Evolutionary conservation across 2,113 vertebrate genomes (phyloP), one percentile per base, ranked within the genome.

Genomic region (Oncorhynchus gorbuscha): DNA sequence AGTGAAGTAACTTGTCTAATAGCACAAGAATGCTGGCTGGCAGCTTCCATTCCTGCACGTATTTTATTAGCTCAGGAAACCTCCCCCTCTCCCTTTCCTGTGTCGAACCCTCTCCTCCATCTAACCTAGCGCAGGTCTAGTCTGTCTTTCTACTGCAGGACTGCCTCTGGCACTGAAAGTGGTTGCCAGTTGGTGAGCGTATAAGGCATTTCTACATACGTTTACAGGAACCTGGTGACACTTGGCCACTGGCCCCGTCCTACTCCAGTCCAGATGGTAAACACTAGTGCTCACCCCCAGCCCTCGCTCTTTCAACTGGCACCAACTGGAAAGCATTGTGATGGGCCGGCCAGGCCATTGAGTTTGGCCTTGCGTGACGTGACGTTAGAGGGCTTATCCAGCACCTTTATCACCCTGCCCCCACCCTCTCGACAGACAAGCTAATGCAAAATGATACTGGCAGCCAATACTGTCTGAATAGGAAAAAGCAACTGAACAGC

Each of bases 21-120:
- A 88, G 87, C 86, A 91, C 86, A 90, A 90, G 89, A 93, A 93
- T 93, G 90, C 87, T 88, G 84, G 87, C 88, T 90, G 91, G 89
- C 89, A 91, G 88, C 90, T 86, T 90, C 82, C 81, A 86, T 83
- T 83, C 88, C 84, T 87, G 82, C 70, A 69, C 90, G 83, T 84
- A 89, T 91, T 91, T 92, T 89, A 90, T 92, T 92, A 87, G 89
- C 89, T 85, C 78, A 90, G 88, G 87, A 88, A 91, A 89, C 81
- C 81, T 86, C 85, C 78, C 82, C 82, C 79, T 79, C 86, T 9
- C 59, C n/a, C 18, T 28, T 28, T 28, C 28, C 28, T 28, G 28
- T 28, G 39, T 45, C 9, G 3, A 45, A 75, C 82, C 76, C 75
- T 80, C 73, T 77, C 83, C 84, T 39, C 18, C 80, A 73, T 58